phyloP scores from a whole-genome alignment of 1,140 invertebrate species.

The Andrena cerasifolii region DNA sequence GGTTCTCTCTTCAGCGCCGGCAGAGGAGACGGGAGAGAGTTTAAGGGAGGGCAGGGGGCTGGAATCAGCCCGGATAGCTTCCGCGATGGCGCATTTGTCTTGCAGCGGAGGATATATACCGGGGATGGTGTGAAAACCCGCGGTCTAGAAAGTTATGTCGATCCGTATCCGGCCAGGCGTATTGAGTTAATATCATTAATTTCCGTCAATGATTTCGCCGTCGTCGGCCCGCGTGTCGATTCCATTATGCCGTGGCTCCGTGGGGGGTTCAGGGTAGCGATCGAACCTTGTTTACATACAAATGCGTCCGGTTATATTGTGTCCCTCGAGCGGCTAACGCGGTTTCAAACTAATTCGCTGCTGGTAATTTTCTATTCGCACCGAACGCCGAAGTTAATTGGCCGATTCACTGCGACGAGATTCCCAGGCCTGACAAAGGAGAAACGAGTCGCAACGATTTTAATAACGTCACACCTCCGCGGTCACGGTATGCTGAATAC shows the following conservation, averaged over 20 bases:
- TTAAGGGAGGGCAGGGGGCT: no score
- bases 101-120: slow-evolving; percentile 22
- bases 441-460: neutral
- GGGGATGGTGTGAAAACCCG: slow-evolving; percentile 46
- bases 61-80: slow-evolving; percentile 38
- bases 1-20: slow-evolving; percentile 39
- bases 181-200: slow-evolving; percentile 72
- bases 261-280: slow-evolving; percentile 22
- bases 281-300: slow-evolving; percentile 66
- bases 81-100: slow-evolving; percentile 66
- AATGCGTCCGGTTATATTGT: slow-evolving; percentile 57
- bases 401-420: neutral
- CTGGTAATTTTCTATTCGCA: slow-evolving; percentile 47
- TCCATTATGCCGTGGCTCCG: slow-evolving; percentile 23
- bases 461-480: no score
- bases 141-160: slow-evolving; percentile 70
- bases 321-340: slow-evolving; percentile 26
- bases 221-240: slow-evolving; percentile 43
- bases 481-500: no score
- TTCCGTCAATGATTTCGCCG: slow-evolving; percentile 65
- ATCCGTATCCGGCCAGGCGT: slow-evolving; percentile 56
- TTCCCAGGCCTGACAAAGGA: no score
- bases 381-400: slow-evolving; percentile 45
- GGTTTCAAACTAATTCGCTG: slow-evolving; percentile 55
- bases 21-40: neutral